Conservation (phyloP, 2,888 invertebrate genomes). For the Eristalis pertinax region DNA sequence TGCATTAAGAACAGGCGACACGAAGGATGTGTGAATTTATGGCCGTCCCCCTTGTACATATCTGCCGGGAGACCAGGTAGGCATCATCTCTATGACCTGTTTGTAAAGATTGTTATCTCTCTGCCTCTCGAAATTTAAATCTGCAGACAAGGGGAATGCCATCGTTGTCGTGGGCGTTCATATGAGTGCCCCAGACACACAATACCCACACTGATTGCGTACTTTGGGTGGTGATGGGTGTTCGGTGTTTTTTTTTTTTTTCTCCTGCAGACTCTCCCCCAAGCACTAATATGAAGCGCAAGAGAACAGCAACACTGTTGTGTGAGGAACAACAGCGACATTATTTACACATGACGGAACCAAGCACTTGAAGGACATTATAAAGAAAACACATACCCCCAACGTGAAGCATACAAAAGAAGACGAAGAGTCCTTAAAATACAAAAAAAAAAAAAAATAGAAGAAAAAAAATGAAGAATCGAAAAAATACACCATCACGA, state of each 20-base stretch:
- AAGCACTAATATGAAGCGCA: conserved; percentile 22
- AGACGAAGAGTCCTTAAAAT: conserved; percentile 66
- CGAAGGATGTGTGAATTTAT: conserved; percentile 43
- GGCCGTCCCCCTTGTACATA: not conserved
- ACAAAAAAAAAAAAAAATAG: conserved; percentile 48
- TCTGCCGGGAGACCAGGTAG: not conserved
- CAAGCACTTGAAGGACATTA: conserved; percentile 74
- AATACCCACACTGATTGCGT: conserved; percentile 63
- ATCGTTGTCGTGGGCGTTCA: conserved; percentile 41
- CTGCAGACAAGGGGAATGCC: conserved; percentile 37
- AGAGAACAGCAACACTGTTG: conserved; percentile 48
- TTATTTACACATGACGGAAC: conserved; percentile 74
- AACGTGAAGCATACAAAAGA: conserved; percentile 57
- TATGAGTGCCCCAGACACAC: conserved; percentile 56
- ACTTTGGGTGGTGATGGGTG: conserved; percentile 1
- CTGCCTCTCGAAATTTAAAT: conserved; percentile 43
- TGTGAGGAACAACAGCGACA: conserved; percentile 68
- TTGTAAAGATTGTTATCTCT: conserved; percentile 60
- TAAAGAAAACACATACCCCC: conserved; percentile 73
- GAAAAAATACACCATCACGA: conserved; percentile 30
- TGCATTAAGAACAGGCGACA: conserved; percentile 51
- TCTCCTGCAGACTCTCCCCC: not conserved
- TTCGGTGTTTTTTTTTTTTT: not conserved
- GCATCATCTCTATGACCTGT: conserved; percentile 50
- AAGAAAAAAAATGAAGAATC: conserved; percentile 18